Percentiles rank a stretch among this genome's conserved stretches.
Conservation (phyloP, 2,113 vertebrate genomes). For the Aviceda subcristata region DNA sequence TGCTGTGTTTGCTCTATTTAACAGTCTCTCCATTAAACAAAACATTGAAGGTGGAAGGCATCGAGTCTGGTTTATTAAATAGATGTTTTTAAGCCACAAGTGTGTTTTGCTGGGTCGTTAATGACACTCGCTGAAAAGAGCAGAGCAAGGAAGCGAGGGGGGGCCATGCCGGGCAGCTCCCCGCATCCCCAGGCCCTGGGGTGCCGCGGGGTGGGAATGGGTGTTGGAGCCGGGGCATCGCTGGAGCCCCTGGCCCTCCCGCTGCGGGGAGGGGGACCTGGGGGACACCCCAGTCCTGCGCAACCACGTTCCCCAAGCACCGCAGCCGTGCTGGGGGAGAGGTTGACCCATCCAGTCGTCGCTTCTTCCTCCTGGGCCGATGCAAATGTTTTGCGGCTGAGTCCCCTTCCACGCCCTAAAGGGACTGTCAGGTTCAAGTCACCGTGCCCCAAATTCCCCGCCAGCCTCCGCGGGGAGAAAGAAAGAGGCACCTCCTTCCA, state of each 20-base stretch:
- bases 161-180: fast-evolving
- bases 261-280: fast-evolving
- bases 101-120: not conserved
- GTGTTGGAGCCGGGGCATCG: not conserved
- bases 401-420: not conserved
- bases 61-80: fast-evolving
- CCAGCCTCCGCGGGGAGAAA: not conserved
- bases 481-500: not conserved
- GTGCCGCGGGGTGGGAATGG: fast-evolving
- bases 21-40: not conserved
- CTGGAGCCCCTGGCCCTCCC: fast-evolving
- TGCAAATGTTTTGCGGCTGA: not conserved
- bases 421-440: not conserved
- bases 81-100: not conserved
- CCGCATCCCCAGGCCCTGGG: fast-evolving
- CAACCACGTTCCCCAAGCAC: not conserved
- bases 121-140: not conserved
- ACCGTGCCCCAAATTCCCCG: not conserved
- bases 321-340: fast-evolving
- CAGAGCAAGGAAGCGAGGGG: not conserved
- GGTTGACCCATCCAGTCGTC: not conserved
- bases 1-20: not conserved
- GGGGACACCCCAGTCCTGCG: not conserved
- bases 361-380: not conserved
- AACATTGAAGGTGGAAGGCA: not conserved